Evolutionary conservation across 2,888 invertebrate genomes (phyloP), one percentile per base, ranked within the genome.

Genomic region (Ptilodon capucinus): DNA sequence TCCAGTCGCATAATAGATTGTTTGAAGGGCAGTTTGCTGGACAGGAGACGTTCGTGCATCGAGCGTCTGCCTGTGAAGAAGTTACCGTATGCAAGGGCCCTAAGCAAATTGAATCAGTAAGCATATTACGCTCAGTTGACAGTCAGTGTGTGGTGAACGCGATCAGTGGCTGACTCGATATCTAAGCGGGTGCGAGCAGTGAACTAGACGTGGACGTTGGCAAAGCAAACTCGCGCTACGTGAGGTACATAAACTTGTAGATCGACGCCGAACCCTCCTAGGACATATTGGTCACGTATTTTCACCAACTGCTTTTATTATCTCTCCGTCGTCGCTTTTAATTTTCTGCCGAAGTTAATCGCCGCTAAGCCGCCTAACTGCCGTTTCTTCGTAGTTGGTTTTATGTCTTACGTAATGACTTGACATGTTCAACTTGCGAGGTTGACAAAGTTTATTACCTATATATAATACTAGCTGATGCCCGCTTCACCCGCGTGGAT

Each of bases 251-350:
- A 84, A 81, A 79, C 70, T 74, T 68, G 58, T 66, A 69, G 77
- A 74, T 74, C 74, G 54, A 56, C 60, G 58, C 57, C 71, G 67
- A 71, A 73, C 74, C 73, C 76, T 68, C 77, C 67, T 57, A 75
- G 76, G 83, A 86, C 85, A 82, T 84, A 89, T 88, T 86, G 87
- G 86, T 87, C 88, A 88, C 88, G 88, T 87, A 80, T 74, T 77
- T 74, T 66, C 72, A 68, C 76, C 79, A 75, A 79, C 80, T 79
- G 79, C 79, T 83, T 85, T 84, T 86, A 84, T 84, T 84, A 82
- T 81, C 78, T 76, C 73, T 70, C 73, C 66, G 73, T 73, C 76
- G 77, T 77, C 75, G 79, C 75, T 81, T 87, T 86, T 86, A 86
- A 86, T 87, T 86, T 84, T 76, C 76, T 71, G 72, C 69, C 71